Evolutionary conservation across 2,797 vertebrate genomes (phyloP).

Genomic region (Gallinago stenura): DNA sequence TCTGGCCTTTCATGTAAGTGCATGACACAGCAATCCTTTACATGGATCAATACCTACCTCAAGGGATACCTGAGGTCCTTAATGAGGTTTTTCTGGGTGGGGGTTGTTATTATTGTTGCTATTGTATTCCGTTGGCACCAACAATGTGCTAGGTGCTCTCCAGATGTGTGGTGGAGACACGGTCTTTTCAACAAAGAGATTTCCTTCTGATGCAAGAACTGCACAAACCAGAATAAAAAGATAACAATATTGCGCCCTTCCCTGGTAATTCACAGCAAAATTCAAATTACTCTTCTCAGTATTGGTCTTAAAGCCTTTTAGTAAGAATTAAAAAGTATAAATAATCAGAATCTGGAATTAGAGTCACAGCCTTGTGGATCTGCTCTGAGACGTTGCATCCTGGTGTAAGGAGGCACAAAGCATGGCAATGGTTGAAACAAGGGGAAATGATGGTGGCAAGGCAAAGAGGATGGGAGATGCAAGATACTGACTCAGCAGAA

Average conservation of each 20-base stretch:
- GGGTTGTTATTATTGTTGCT: conserved; percentile 25
- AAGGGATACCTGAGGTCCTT: conserved; percentile 38
- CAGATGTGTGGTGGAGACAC: not conserved
- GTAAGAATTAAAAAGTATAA: not conserved
- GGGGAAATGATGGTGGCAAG: not conserved
- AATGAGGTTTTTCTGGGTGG: conserved; percentile 51
- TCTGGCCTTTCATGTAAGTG: conserved; percentile 57
- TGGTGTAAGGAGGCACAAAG: not conserved
- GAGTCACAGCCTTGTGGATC: not conserved
- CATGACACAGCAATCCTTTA: conserved; percentile 63
- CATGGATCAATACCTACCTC: conserved; percentile 39
- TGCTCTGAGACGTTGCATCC: not conserved
- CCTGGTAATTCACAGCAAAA: not conserved
- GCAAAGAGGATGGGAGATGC: not conserved
- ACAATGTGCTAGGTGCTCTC: not conserved
- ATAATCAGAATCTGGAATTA: not conserved
- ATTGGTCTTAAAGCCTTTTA: not conserved
- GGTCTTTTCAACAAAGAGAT: not conserved
- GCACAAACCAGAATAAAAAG: not conserved
- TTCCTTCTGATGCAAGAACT: not conserved
- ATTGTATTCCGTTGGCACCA: not conserved
- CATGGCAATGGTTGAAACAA: not conserved
- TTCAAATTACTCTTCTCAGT: not conserved
- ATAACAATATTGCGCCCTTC: not conserved
- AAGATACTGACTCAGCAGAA: not conserved